Base-by-base conservation (phyloP, 2,797 vertebrate genomes). In the Notolepis coatsorum region DNA sequence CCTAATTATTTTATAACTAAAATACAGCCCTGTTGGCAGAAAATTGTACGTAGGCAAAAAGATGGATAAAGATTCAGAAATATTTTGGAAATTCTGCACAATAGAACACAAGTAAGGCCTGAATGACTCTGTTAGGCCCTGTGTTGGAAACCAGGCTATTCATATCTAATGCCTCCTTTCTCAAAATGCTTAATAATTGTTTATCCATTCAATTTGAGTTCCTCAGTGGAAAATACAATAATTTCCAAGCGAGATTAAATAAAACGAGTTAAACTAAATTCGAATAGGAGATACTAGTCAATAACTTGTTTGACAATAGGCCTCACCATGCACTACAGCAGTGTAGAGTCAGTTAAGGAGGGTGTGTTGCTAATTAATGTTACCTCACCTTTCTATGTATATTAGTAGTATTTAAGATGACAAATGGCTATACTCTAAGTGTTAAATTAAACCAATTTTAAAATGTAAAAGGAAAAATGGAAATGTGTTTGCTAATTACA, bases 171-270 rank as follows among this genome's bases (percentile, higher is more conserved):
- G 17, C 15, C n/a, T 42, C 39, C 9, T 38, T 13, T 35, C 13
- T 27, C 43, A 25, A 23, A n/a, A 46, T 12, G 13, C 15, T n/a
- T 41, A 5, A 7, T 13, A 4, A 9, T 12, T 33, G 10, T 51
- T 7, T 47, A 17, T 12, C 0, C 5, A 7, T 20, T 49, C 39
- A 24, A n/a, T 46, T 15, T 7, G 25, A 27, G 45, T 17, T 5
- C 23, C 25, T 27, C 13, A 47, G 6, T 41, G n/a, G n/a, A n/a
- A n/a, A n/a, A n/a, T n/a, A 4, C 3, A 41, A 41, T 9, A 8
- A 42, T 42, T 42, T 42, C 2, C 39, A 13, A n/a, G 33, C 27
- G 10, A 62, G 74, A 79, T 42, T 2, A 41, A 0, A 10, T 38
- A 25, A 37, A n/a, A n/a, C n/a, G n/a, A n/a, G n/a, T n/a, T n/a